A percentile compares a stretch with the other conserved stretches of the same genome.
Conservation (phyloP, 1,140 invertebrate genomes). For the Matsumurasca onukii region DNA sequence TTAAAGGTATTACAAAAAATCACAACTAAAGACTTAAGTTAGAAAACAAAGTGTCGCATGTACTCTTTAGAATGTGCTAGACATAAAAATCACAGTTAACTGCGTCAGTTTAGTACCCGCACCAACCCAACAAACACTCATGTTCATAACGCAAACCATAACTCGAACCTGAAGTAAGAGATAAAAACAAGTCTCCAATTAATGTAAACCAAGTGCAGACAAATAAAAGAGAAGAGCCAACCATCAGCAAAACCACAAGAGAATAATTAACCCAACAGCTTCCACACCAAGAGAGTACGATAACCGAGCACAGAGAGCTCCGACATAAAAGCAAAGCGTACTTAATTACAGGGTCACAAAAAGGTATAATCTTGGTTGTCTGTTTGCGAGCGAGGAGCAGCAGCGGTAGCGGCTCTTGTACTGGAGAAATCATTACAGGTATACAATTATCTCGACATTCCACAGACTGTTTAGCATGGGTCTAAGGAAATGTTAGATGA, state of each 20-base stretch:
- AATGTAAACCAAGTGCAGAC: conserved; percentile 7
- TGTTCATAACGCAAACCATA: too few species aligned
- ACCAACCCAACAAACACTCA: too few species aligned
- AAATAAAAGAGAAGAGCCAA: neutral
- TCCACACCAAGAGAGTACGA: neutral
- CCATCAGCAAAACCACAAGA: neutral
- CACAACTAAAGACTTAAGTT: neutral
- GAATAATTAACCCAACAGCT: too few species aligned
- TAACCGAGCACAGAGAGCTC: neutral
- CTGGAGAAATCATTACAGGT: conserved; percentile 9
- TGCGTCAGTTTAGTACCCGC: neutral
- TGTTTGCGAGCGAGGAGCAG: neutral
- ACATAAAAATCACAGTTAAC: neutral
- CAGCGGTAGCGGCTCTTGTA: conserved; percentile 6
- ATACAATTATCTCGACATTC: conserved; percentile 19
- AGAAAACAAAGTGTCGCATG: neutral
- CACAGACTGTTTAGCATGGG: conserved; percentile 24
- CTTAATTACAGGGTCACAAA: neutral
- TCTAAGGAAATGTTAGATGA: conserved; percentile 25
- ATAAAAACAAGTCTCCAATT: too few species aligned
- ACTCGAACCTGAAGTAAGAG: too few species aligned
- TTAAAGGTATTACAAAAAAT: neutral
- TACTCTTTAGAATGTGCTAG: neutral
- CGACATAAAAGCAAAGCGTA: conserved; percentile 10
- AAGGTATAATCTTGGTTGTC: conserved; percentile 5